A percentile compares a stretch with the other conserved stretches of the same genome.
phyloP scores from a whole-genome alignment of 2,797 vertebrate genomes.

The Takifugu rubripes region DNA sequence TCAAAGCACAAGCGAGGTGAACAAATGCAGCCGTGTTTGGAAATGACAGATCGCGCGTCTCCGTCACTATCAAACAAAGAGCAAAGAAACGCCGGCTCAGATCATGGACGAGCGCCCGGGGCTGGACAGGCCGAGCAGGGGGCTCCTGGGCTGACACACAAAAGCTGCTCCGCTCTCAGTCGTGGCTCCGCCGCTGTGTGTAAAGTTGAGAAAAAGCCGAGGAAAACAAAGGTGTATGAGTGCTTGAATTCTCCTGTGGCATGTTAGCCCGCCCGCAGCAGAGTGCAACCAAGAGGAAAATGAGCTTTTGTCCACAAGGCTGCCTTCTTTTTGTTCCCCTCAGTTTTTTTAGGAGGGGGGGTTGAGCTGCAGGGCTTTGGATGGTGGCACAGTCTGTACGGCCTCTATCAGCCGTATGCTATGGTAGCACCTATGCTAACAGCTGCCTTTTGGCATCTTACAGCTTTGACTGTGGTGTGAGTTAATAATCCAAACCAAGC shows the following conservation, averaged over 20 bases:
- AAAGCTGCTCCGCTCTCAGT: conserved; percentile 42
- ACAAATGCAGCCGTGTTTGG: conserved; percentile 34
- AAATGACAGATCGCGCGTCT: conserved; percentile 48
- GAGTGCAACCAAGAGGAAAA: conserved; percentile 77
- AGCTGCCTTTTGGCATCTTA: conserved; percentile 19
- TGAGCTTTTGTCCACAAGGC: conserved; percentile 74
- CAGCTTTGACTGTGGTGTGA: conserved; percentile 12
- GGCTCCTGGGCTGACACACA: conserved; percentile 52
- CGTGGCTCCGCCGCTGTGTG: conserved; percentile 53
- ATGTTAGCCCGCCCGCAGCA: conserved; percentile 70
- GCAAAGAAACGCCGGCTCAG: conserved; percentile 22
- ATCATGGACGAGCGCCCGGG: conserved; percentile 32
- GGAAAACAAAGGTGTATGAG: conserved; percentile 72
- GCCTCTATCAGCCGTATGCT: conserved; percentile 48
- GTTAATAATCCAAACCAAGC: conserved; percentile 26
- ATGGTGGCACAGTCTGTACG: conserved; percentile 51
- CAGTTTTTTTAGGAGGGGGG: conserved; percentile 23
- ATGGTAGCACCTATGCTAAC: conserved; percentile 11
- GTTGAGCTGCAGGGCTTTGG: conserved; percentile 58
- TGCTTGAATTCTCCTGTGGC: conserved; percentile 69
- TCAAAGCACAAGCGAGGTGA: conserved; percentile 42
- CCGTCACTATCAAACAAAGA: conserved; percentile 19
- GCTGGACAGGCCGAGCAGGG: conserved; percentile 42
- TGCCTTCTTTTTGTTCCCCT: conserved; percentile 46
- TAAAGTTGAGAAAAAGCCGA: conserved; percentile 71